Evolutionary conservation across 2,797 vertebrate genomes (phyloP), one percentile per base, ranked within the genome.

Genomic region (Microchirus variegatus): DNA sequence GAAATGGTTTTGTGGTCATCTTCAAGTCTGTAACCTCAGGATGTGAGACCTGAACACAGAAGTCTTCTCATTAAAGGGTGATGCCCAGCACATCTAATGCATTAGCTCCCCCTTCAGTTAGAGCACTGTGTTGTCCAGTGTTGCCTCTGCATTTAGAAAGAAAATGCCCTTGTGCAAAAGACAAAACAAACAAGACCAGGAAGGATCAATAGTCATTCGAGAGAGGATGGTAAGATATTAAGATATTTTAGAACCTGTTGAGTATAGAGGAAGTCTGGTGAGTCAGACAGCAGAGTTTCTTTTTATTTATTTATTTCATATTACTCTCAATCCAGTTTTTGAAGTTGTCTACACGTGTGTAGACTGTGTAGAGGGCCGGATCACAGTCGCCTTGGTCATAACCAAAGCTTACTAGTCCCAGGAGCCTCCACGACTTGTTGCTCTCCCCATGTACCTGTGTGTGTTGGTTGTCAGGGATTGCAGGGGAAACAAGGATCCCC

Each of bases 321-420:
- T 95, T 95, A 63, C 87, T 95, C 80, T 97, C 95, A 58, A 99
- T 95, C 95, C 97, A 99, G 94, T 96, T 94, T 92, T 94, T 96
- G 80, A 99, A 99, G 57, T 92, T 94, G 72, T 94, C 84, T 44
- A 94, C 91, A 74, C 92, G 94, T 38, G 95, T 97, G 83, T 97
- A 99, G 58, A 95, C 98, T 0, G 95, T 97, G 84, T 93, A 96
- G 55, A 98, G 96, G 71, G 94, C 90, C n/a, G 95, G 93, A 67
- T 93, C 89, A 73, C 98, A 99, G 18, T 93, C 93, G 60, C 94
- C 96, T 62, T 95, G 95, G 64, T 98, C 96, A 10, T 98, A 96
- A 59, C 97, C 97, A 83, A 98, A 99, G 90, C 96, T 99, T 71
- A 98, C 98, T 82, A 99, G 89, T 59, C 97, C 98, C 79, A 97